Percentiles rank a stretch among this genome's conserved stretches.
Conservation (phyloP, 2,888 invertebrate species). For the Dasysyrphus albostriatus region DNA sequence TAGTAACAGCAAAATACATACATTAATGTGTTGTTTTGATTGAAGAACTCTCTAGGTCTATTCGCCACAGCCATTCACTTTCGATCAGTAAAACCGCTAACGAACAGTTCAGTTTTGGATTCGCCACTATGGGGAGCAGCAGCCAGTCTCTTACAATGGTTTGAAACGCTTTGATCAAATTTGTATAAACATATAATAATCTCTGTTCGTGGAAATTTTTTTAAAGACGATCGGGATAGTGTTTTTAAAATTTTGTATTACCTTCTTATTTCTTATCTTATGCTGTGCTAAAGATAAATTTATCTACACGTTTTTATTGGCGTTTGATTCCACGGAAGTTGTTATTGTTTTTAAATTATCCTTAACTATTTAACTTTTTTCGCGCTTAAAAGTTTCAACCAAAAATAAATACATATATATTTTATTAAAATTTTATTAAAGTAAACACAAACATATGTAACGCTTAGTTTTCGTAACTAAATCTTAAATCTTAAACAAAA, state of each 20-base stretch:
- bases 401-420: conserved; percentile 27
- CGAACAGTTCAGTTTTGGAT: conserved; percentile 64
- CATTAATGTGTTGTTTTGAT: conserved; percentile 62
- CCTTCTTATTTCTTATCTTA: conserved; percentile 8
- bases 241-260: neutral
- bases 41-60: conserved; percentile 47
- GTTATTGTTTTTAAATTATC: conserved; percentile 26
- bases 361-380: neutral
- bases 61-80: conserved; percentile 37
- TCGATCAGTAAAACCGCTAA: conserved; percentile 53
- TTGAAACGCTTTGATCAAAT: conserved; percentile 49
- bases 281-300: conserved; percentile 9
- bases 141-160: conserved; percentile 56
- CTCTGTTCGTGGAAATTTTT: conserved; percentile 40
- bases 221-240: conserved; percentile 32
- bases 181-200: conserved; percentile 1
- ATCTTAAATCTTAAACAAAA: conserved; percentile 1
- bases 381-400: conserved; percentile 53
- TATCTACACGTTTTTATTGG: neutral
- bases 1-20: conserved; percentile 42
- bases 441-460: neutral
- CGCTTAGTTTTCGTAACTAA: conserved; percentile 10
- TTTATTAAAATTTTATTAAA: conserved; percentile 32
- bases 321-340: conserved; percentile 33
- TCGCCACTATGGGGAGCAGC: conserved; percentile 58